Evolutionary conservation across 1,140 invertebrate species (phyloP), one percentile per base, ranked within the genome.

Genomic region (Dinoponera quadriceps): DNA sequence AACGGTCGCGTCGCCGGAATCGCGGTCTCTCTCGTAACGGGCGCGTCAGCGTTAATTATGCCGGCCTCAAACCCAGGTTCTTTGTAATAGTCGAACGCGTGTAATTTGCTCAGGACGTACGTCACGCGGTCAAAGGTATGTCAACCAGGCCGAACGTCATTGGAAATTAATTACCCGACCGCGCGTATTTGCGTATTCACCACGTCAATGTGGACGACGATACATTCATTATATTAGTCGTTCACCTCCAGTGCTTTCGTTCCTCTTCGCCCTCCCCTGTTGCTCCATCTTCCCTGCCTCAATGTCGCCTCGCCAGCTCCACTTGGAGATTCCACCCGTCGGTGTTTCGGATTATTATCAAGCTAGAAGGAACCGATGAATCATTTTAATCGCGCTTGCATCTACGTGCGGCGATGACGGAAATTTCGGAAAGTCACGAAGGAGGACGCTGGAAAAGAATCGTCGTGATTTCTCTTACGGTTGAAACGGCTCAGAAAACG

Each of bases 141-240:
- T 82, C 78, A 82, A 62, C 48, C 27, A 22, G 2, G 29, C 38
- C 27, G 48, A 82, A 62, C 78, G 78, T 74, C 66, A 82, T 74
- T 49, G 57, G 68, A 82, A 82, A 82, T 82, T 82, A 82, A 82
- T 82, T 82, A 74, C 69, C 74, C 44, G 57, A 74, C 55, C 55
- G 51, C 51, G 66, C n/a, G 51, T 83, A 83, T 74, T 74, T 77
- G 25, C 38, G 18, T 65, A 27, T 78, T 65, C 20, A 18, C 25
- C n/a, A 48, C 38, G 25, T 69, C 51, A 80, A 71, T 25, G 51
- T 57, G 49, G 18, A 78, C 55, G 48, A 54, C 48, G 25, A 69
- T 13, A 25, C 27, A 51, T 69, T 69, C 48, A 51, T 69, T 69
- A 20, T 27, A 69, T 55, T 49, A 22, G 3, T 49, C 33, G 22